A percentile compares a stretch with the other conserved stretches of the same genome.
Conservation (phyloP, 92 coral and sea anemone genomes). For the Montipora capitata region DNA sequence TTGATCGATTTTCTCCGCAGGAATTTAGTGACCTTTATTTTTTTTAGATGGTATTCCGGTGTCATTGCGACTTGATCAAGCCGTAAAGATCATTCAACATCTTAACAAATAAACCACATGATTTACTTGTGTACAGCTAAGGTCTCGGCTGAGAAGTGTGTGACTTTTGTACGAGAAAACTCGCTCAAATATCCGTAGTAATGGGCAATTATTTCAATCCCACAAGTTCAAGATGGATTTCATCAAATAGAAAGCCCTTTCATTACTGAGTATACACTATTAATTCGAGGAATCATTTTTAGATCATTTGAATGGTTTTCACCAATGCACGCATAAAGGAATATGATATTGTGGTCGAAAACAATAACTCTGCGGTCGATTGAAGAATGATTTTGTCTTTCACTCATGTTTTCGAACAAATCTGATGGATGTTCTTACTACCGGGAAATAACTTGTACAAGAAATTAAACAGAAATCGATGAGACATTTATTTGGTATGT, state of each 20-base stretch:
- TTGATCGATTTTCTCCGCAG: not conserved
- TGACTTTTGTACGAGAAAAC: not conserved
- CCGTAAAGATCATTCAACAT: not conserved
- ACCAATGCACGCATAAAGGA: constrained; percentile 3
- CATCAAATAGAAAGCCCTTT: constrained; percentile 16
- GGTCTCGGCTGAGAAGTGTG: too few species aligned
- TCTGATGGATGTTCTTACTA: not conserved
- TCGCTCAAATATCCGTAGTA: not conserved
- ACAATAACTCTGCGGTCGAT: constrained; percentile 16
- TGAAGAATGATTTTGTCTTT: not conserved
- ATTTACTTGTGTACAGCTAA: too few species aligned
- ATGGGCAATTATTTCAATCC: not conserved
- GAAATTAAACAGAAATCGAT: not conserved
- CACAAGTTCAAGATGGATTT: not conserved
- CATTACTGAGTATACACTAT: constrained; percentile 1
- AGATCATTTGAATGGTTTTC: not conserved
- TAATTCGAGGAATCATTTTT: not conserved
- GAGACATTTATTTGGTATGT: not conserved
- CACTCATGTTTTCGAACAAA: not conserved
- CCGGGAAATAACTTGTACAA: not conserved
- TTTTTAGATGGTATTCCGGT: not conserved
- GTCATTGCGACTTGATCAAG: constrained; percentile 9
- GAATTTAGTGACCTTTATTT: not conserved
- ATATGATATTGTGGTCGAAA: constrained; percentile 6
- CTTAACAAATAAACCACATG: not conserved